Conservation (phyloP, 2,797 vertebrate genomes). For the Pangasius mekongensis region DNA sequence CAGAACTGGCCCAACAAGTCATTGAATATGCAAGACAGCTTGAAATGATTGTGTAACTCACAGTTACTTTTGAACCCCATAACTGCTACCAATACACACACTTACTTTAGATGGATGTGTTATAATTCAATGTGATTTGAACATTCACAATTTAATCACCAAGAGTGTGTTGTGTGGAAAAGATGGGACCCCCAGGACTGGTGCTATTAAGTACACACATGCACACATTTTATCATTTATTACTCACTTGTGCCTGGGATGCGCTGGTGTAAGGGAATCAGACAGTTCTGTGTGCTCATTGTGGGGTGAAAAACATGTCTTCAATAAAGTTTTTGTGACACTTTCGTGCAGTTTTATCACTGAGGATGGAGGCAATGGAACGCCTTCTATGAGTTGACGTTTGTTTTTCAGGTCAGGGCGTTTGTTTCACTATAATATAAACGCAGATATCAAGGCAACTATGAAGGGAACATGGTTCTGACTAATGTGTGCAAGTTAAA, state of each 20-base stretch:
- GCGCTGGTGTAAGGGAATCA: not conserved
- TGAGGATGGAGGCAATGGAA: not conserved
- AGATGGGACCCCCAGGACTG: not conserved
- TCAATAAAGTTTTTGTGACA: conserved; percentile 25
- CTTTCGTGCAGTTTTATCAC: not conserved
- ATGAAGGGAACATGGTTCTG: not conserved
- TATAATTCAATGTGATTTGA: conserved; percentile 12
- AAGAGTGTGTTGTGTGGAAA: not conserved
- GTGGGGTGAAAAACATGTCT: conserved; percentile 11
- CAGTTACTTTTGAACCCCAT: conserved; percentile 20
- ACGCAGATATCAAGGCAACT: not conserved
- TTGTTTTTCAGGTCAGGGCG: conserved; percentile 7
- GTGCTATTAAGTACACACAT: conserved; percentile 4
- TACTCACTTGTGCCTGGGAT: conserved; percentile 36
- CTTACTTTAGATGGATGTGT: conserved; percentile 1
- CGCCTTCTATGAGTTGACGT: not conserved
- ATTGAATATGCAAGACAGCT: conserved; percentile 95
- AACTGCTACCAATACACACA: not conserved
- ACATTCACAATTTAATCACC: conserved; percentile 1
- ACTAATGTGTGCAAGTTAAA: not conserved
- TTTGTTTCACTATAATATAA: conserved; percentile 20
- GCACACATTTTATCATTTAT: conserved; percentile 24
- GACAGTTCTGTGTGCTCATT: conserved; percentile 8
- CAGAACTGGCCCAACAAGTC: conserved; percentile 91
- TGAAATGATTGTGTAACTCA: conserved; percentile 92